Evolutionary conservation across 1,140 invertebrate species (phyloP), one percentile per base, ranked within the genome.

Genomic region (Drosophila guanche): DNA sequence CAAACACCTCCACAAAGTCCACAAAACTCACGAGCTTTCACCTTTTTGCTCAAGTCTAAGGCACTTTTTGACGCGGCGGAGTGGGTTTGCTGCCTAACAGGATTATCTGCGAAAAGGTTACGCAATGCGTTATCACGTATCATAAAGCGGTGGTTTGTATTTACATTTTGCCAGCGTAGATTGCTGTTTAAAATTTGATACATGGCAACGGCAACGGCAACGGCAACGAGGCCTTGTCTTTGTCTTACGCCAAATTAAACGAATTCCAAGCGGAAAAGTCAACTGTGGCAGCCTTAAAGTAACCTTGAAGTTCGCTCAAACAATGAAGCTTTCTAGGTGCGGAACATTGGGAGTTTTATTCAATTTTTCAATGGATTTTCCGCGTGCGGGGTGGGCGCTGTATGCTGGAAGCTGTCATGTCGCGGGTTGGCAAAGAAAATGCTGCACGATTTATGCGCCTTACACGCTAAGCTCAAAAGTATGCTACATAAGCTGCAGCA

Each of bases 121-220:
- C 78, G 83, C 78, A 81, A 86, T 86, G 83, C 83, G 83, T 83
- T 86, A 86, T 86, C 83, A 86, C 83, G 83, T 86, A 88, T 88
- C 83, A 86, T 86, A 86, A 86, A 86, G 83, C 83, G 83, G 83
- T 80, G 83, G 83, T 72, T 78, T 68, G 70, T 75, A 75, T 88
- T 78, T 88, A 88, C 75, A 79, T 65, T 74, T 20, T 20, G 78
- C 53, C 66, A 42, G 53, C 57, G 66, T 58, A 72, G 83, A 86
- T 86, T 88, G 83, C 78, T 86, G 58, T 88, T 86, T 86, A 81
- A 86, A 86, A 86, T 86, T 86, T 88, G 83, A 88, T 83, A 78
- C 83, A 68, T 75, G 70, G 69, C 60, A 42, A 43, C n/a, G n/a
- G n/a, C n/a, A n/a, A n/a, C n/a, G n/a, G n/a, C n/a, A n/a, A n/a